phyloP scores from a whole-genome alignment of 1,140 invertebrate species.

The Scaptomyza montana region DNA sequence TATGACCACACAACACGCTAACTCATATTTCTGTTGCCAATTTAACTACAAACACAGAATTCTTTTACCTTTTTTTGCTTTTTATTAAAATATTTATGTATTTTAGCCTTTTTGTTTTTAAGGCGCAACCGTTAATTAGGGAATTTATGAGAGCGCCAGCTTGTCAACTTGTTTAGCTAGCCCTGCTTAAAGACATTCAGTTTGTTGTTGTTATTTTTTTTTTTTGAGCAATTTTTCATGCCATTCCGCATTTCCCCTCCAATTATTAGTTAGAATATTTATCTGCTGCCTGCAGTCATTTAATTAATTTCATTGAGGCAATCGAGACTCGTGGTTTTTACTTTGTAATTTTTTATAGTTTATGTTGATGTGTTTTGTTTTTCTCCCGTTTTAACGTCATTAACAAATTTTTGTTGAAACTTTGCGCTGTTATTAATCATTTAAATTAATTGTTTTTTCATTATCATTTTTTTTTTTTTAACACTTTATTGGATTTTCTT shows the following conservation, averaged over 20 bases:
- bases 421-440: slow-evolving; percentile 72
- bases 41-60: slow-evolving; percentile 54
- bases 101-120: not conserved
- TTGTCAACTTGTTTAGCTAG: slow-evolving; percentile 73
- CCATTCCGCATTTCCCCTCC: not conserved
- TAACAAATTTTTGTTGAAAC: slow-evolving; percentile 69
- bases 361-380: not conserved
- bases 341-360: slow-evolving; percentile 39
- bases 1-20: slow-evolving; percentile 66
- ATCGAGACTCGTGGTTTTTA: slow-evolving; percentile 51
- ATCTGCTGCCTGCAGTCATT: slow-evolving; percentile 63
- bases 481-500: slow-evolving; percentile 58
- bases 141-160: slow-evolving; percentile 71
- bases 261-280: slow-evolving; percentile 25
- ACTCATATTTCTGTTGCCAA: slow-evolving; percentile 62
- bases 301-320: slow-evolving; percentile 72
- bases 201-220: slow-evolving; percentile 6
- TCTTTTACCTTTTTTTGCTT: slow-evolving; percentile 33
- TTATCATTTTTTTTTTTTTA: slow-evolving; percentile 14
- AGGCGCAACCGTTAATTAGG: slow-evolving; percentile 79
- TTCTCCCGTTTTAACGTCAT: slow-evolving; percentile 66
- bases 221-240: slow-evolving; percentile 45
- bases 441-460: slow-evolving; percentile 60
- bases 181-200: slow-evolving; percentile 33
- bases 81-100: slow-evolving; percentile 59